A percentile compares a stretch with the other conserved stretches of the same genome.
These are phyloP conservation scores for Otolemur crassicaudatus DNA, from an alignment of 2,797 vertebrate species.

Conservation along the genomic window DNA sequence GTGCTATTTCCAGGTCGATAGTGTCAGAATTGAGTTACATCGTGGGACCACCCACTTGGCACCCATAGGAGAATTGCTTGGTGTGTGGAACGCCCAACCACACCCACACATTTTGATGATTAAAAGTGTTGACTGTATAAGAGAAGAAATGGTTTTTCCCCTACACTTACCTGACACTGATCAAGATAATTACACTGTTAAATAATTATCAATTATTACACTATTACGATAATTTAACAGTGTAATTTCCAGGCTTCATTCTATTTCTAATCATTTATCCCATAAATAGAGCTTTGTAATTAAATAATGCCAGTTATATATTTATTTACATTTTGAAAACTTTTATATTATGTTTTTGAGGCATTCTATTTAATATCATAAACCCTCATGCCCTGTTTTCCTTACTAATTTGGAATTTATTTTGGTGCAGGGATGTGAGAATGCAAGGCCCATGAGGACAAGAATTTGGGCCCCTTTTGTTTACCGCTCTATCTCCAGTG, in stretches of 20 bases:
- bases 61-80: not conserved
- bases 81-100: not conserved
- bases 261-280: slow-evolving; percentile 10
- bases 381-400: not conserved
- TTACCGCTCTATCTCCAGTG: not conserved
- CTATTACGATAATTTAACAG: not conserved
- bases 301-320: not conserved
- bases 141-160: not conserved
- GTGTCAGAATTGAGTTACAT: not conserved
- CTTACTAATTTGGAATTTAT: slow-evolving; percentile 1
- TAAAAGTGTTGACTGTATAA: not conserved
- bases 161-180: not conserved
- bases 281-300: not conserved
- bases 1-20: not conserved
- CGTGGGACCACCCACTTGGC: too few relatives aligned
- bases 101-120: not conserved
- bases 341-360: not conserved
- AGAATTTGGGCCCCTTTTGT: not conserved
- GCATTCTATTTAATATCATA: not conserved
- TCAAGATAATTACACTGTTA: not conserved
- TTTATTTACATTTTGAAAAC: slow-evolving; percentile 8
- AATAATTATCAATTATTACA: too few relatives aligned
- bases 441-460: not conserved
- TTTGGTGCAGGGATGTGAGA: not conserved
- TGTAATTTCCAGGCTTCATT: slow-evolving; percentile 28